phyloP scores from a whole-genome alignment of 1,140 invertebrate species.

The Orius laevigatus region DNA sequence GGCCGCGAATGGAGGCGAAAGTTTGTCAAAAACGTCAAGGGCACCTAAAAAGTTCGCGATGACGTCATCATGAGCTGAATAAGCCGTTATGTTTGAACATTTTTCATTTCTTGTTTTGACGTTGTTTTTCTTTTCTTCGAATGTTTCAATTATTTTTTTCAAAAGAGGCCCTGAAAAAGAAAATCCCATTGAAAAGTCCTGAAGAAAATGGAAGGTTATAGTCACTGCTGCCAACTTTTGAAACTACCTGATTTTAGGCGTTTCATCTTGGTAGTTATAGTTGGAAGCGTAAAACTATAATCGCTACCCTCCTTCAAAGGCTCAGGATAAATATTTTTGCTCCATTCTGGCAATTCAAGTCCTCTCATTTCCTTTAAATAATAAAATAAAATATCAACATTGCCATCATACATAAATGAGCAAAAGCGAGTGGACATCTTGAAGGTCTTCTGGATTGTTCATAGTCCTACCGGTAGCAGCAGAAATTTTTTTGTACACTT shows the following conservation, averaged over 20 bases:
- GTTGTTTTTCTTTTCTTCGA: slow-evolving; percentile 31
- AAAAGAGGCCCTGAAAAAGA: slow-evolving; percentile 28
- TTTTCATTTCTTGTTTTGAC: slow-evolving; percentile 1
- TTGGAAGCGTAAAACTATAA: slow-evolving; percentile 33
- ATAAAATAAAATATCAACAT: background rate
- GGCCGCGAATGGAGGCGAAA: slow-evolving; percentile 50
- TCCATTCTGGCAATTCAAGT: slow-evolving; percentile 51
- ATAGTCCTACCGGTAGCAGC: no score
- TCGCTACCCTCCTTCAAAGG: slow-evolving; percentile 45
- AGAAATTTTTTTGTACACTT: no score
- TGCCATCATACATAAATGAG: no score
- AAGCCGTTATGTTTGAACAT: slow-evolving; percentile 21
- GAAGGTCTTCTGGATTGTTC: no score
- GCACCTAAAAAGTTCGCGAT: slow-evolving; percentile 47
- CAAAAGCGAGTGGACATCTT: no score
- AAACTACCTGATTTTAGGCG: no score
- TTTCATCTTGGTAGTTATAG: no score
- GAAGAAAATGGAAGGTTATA: no score
- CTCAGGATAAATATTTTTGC: slow-evolving; percentile 46
- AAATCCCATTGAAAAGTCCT: no score
- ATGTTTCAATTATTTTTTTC: slow-evolving; percentile 43
- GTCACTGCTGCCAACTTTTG: no score
- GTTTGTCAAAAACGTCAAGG: slow-evolving; percentile 51
- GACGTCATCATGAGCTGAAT: slow-evolving; percentile 58
- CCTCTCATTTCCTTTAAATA: slow-evolving; percentile 34